Evolutionary conservation across 2,797 vertebrate species (phyloP), one percentile per base, ranked within the genome.

Genomic region (Babyrousa celebensis): DNA sequence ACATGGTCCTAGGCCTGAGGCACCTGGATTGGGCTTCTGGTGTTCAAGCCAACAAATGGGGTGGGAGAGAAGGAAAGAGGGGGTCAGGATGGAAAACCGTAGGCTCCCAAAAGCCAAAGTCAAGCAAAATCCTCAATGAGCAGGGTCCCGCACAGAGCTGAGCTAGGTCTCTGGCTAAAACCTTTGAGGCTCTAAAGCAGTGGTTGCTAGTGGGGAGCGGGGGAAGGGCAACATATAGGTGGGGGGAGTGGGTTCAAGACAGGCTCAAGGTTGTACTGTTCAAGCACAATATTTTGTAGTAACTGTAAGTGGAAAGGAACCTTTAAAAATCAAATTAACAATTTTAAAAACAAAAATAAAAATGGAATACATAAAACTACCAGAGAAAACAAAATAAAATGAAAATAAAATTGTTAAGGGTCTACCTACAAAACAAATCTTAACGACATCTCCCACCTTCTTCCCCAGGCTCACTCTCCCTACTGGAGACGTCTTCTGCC

Each of bases 31-130:
- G 52, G 67, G 65, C 67, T 92, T 82, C 92, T 36, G 11, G 29
- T 70, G 77, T 62, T 72, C 82, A 82, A 89, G 43, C 77, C 78
- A 92, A 82, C 82, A 91, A 48, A 25, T 17, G 10, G 70, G 79
- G 54, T 93, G 62, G 20, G 77, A 85, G 32, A 70, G 29, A 63
- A 32, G 7, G 10, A 63, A 65, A 29, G 1, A 62, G 29, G 77
- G 15, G 56, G 20, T 32, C n/a, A 78, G 20, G 21, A 79, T n/a
- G 48, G 56, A 63, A 72, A 94, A 32, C n/a, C 16, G 2, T 4
- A 74, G 83, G 23, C 52, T 48, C 60, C 56, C 32, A 85, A 25
- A 85, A 84, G 11, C 27, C 75, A 52, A 52, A 92, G 80, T 3
- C 36, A 63, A 87, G 71, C 2, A 8, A 87, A 84, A 70, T 74